Conservation (phyloP, 2,888 invertebrate genomes). For the Marasmarcha lunaedactyla region DNA sequence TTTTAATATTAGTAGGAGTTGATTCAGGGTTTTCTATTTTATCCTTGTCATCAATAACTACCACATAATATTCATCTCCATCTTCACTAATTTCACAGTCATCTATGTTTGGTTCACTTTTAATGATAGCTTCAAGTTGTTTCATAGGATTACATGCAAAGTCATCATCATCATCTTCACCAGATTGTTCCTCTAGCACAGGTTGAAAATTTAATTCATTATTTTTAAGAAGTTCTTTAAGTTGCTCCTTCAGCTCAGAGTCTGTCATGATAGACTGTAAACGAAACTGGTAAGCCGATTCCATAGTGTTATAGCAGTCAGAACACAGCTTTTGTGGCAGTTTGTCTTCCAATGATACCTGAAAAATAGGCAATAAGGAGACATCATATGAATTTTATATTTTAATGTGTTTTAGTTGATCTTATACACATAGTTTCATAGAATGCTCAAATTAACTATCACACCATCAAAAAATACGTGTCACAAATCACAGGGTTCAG, state of each 20-base stretch:
- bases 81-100: slow-evolving; percentile 55
- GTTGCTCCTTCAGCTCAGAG: slow-evolving; percentile 42
- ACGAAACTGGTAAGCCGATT: slow-evolving; percentile 49
- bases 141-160: slow-evolving; percentile 44
- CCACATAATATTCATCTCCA: slow-evolving; percentile 62
- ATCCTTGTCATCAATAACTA: slow-evolving; percentile 50
- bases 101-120: slow-evolving; percentile 47
- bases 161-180: slow-evolving; percentile 25
- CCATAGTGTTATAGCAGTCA: slow-evolving; percentile 42
- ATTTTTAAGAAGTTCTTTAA: slow-evolving; percentile 28
- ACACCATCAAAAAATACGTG: too few relatives aligned
- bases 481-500: too few relatives aligned
- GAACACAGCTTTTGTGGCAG: slow-evolving; percentile 52
- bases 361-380: slow-evolving; percentile 20
- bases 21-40: slow-evolving; percentile 16
- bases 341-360: slow-evolving; percentile 49
- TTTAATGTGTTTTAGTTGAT: too few relatives aligned
- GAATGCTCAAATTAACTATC: too few relatives aligned
- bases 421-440: too few relatives aligned
- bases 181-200: slow-evolving; percentile 8
- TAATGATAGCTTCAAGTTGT: slow-evolving; percentile 49
- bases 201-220: slow-evolving; percentile 13
- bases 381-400: too few relatives aligned
- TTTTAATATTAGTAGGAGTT: slow-evolving; percentile 13
- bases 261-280: slow-evolving; percentile 60